phyloP scores from a whole-genome alignment of 2,113 vertebrate genomes.

The Sinocyclocheilus anophthalmus region DNA sequence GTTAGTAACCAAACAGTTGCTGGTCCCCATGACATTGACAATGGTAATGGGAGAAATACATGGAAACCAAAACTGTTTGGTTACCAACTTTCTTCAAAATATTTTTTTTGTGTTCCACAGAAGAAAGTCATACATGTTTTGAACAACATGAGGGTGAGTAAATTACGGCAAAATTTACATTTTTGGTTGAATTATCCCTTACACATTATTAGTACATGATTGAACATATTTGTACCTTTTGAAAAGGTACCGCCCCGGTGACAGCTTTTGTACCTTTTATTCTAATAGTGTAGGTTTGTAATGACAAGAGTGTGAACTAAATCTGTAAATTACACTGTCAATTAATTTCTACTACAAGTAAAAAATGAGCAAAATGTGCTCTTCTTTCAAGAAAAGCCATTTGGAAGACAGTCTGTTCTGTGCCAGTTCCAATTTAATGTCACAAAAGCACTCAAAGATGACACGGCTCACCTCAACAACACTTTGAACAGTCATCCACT shows the following conservation, averaged over 20 bases:
- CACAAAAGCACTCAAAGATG: background rate
- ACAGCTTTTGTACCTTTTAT: background rate
- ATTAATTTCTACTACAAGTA: background rate
- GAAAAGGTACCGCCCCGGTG: background rate
- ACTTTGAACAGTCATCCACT: conserved; percentile 7
- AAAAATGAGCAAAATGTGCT: background rate
- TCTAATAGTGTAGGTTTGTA: background rate
- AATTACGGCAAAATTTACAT: too few relatives aligned
- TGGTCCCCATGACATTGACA: too few relatives aligned
- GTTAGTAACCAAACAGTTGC: too few relatives aligned
- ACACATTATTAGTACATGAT: too few relatives aligned
- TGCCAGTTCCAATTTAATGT: background rate
- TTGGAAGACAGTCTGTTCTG: background rate
- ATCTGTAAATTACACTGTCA: background rate
- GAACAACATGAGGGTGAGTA: too few relatives aligned
- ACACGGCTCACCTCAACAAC: background rate
- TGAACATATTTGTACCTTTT: background rate
- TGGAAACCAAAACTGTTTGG: too few relatives aligned
- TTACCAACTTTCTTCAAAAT: too few relatives aligned
- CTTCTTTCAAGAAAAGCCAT: background rate
- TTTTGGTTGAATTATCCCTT: too few relatives aligned
- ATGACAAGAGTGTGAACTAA: background rate
- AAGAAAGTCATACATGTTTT: too few relatives aligned
- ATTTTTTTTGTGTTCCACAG: too few relatives aligned
- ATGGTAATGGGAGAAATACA: too few relatives aligned